These are phyloP conservation scores for Astropecten irregularis DNA, from an alignment of 53 echinoderm and acorn worm species.

Conservation along the genomic window DNA sequence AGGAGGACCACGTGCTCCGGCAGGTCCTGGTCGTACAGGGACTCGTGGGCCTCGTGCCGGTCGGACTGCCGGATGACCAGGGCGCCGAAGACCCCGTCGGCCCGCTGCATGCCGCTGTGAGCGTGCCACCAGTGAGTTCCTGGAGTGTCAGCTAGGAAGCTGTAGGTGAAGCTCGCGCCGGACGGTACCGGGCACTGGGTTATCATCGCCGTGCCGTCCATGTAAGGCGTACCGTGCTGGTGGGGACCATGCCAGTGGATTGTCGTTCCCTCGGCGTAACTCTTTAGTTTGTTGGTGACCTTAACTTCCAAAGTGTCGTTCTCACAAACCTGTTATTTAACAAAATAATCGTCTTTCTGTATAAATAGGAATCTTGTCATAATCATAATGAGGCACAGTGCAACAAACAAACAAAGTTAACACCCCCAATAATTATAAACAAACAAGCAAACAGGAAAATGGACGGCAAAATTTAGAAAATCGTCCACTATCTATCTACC, in stretches of 20 bases:
- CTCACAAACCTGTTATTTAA: slow-evolving; percentile 76
- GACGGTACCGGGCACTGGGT: slow-evolving; percentile 70
- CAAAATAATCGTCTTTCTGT: too few relatives aligned
- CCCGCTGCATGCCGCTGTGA: slow-evolving; percentile 88
- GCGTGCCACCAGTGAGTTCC: slow-evolving; percentile 87
- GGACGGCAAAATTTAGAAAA: background rate
- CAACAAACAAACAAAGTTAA: too few relatives aligned
- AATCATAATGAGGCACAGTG: too few relatives aligned
- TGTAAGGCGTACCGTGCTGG: slow-evolving; percentile 58
- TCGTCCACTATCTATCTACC: slow-evolving; percentile 12
- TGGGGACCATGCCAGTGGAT: slow-evolving; percentile 87
- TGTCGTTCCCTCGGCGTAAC: slow-evolving; percentile 64
- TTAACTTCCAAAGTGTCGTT: slow-evolving; percentile 64
- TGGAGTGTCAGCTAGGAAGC: slow-evolving; percentile 49
- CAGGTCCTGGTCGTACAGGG: slow-evolving; percentile 79
- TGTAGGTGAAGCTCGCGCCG: slow-evolving; percentile 69
- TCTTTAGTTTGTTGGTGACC: slow-evolving; percentile 62
- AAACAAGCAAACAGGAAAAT: background rate
- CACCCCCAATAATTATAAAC: background rate
- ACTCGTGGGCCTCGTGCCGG: slow-evolving; percentile 14
- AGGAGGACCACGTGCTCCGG: slow-evolving; percentile 77
- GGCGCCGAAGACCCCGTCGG: slow-evolving; percentile 89
- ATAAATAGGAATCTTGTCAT: too few relatives aligned
- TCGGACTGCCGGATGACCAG: slow-evolving; percentile 76
- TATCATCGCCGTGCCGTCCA: slow-evolving; percentile 80